Evolutionary conservation across 2,797 vertebrate genomes (phyloP), one percentile per base, ranked within the genome.

Genomic region (Glossophaga mutica): DNA sequence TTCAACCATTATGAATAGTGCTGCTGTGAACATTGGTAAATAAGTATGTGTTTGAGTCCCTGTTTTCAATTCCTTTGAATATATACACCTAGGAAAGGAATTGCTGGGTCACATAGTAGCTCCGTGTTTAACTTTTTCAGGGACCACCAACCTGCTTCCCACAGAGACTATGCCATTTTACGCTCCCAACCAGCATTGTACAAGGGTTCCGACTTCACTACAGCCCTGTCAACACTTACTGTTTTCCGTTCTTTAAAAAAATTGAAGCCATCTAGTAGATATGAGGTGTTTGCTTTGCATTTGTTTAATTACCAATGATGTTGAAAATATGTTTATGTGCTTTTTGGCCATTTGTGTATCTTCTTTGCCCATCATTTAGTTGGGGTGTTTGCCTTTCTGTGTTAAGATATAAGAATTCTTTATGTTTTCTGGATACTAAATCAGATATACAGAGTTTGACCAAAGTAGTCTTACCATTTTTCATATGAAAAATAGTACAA

Each of bases 91-190:
- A 93, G 87, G 59, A 91, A 67, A 57, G 81, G 68, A 83, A 87
- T 82, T 77, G 57, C 59, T 96, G 73, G 78, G 68, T 91, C 84
- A 74, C 65, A 59, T 59, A 48, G 87, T 82, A 50, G 84, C 37
- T 90, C 77, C 84, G 16, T 91, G 84, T 93, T 94, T 93, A 94
- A 76, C 57, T 74, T 92, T 48, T 85, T 84, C 77, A 92, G 85
- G 65, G 86, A 55, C 84, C 2, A 73, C 62, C 52, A 91, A 71
- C 32, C 34, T 52, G 32, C 68, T 89, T 93, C 52, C 37, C 68
- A 48, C 1, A 29, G 68, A 7, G 44, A 26, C 83, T 62, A 18
- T 12, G 4, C 67, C 18, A 11, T 62, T 29, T 32, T 29, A 62
- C 59, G 32, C 59, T 32, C 59, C 59, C 59, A 29, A 8, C 26